Evolutionary conservation across 2,888 invertebrate species (phyloP).

Genomic region (Aspidiotus destructor): DNA sequence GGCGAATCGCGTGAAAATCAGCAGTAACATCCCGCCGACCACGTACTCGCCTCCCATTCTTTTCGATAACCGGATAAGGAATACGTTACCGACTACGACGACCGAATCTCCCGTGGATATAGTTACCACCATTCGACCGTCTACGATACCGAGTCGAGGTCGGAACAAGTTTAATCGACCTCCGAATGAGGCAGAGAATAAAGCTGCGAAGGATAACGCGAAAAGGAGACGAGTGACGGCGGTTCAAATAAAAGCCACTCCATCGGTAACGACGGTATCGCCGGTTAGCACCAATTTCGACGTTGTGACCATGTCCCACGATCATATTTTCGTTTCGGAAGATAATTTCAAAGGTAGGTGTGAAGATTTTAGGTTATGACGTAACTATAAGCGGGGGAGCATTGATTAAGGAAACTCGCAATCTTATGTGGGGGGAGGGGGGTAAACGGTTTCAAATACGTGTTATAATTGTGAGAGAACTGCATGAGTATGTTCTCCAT

Average conservation of each 20-base stretch:
- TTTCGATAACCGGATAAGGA: conserved; percentile 21
- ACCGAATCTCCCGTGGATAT: conserved; percentile 1
- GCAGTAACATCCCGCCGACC: conserved; percentile 21
- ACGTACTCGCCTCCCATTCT: conserved; percentile 19
- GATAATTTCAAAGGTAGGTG: conserved; percentile 48
- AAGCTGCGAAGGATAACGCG: background rate
- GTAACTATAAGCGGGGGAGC: too few relatives aligned
- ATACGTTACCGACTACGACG: conserved; percentile 19
- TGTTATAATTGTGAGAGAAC: too few relatives aligned
- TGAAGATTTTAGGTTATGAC: background rate
- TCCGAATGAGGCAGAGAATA: conserved; percentile 12
- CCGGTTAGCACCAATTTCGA: conserved; percentile 43
- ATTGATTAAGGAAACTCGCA: too few relatives aligned
- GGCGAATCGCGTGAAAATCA: background rate
- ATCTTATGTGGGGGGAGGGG: too few relatives aligned
- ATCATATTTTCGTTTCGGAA: conserved; percentile 48
- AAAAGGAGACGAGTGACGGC: background rate
- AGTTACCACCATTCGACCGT: conserved; percentile 1
- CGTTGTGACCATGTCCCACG: conserved; percentile 50
- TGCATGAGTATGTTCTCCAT: too few relatives aligned
- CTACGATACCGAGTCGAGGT: conserved; percentile 7
- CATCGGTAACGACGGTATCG: background rate
- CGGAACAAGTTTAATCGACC: conserved; percentile 21
- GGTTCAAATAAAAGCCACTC: background rate
- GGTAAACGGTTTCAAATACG: too few relatives aligned